Evolutionary conservation across 2,888 invertebrate genomes (phyloP), one percentile per base, ranked within the genome.

Genomic region (Lepidonotus clava): DNA sequence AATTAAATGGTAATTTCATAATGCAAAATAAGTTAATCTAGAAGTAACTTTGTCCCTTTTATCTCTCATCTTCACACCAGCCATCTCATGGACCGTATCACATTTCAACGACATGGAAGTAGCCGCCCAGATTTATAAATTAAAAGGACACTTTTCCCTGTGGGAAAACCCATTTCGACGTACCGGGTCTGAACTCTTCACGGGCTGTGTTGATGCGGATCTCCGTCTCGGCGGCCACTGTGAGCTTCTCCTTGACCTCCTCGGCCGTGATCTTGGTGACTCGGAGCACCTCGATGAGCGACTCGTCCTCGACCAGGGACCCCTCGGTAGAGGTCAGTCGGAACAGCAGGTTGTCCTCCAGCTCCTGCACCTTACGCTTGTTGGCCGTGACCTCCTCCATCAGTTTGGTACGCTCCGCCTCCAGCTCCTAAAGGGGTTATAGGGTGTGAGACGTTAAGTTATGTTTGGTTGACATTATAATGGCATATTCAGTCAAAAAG

Each of bases 351-450:
- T 98, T 98, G 86, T 97, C 97, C 94, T 99, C 99, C 21, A 99
- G 95, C 92, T 98, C 98, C 94, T 99, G 98, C 97, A 98, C 98
- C 90, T 97, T 97, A 88, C 98, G 95, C 94, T 98, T 98, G 95
- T 99, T 99, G 92, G 97, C 97, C 96, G 98, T 98, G 0, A 99
- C 98, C 0, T 98, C 98, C 94, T 98, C 98, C 92, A 99, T 97
- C 14, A 99, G 95, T 11, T 97, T 97, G 0, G 98, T 98, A 85
- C 98, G 95, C 94, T 99, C 98, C 83, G 98, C 97, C 95, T 99
- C 99, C 88, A 99, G 95, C 92, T 99, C 99, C 94, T 95, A 88
- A n/a, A 87, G 67, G n/a, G 14, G 38, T 67, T 38, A 77, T n/a
- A 34, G n/a, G n/a, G n/a, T n/a, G n/a, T n/a, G n/a, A n/a, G n/a